phyloP scores from a whole-genome alignment of 2,797 vertebrate species.

The Chanos chanos region DNA sequence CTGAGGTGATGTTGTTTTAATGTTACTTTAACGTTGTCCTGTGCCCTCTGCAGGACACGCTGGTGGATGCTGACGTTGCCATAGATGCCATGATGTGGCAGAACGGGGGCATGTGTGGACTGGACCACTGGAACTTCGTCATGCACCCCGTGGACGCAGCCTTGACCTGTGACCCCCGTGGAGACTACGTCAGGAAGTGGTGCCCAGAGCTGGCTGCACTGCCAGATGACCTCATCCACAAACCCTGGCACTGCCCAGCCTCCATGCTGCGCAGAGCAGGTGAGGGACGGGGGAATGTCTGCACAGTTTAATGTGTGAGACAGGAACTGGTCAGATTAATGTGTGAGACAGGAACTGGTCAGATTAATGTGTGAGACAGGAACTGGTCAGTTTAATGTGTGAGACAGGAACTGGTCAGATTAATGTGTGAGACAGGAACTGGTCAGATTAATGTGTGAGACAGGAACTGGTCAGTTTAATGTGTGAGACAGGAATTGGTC shows the following conservation, averaged over 20 bases:
- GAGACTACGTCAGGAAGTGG: slow-evolving; percentile 65
- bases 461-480: too few species aligned
- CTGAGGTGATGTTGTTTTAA: too few species aligned
- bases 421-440: too few species aligned
- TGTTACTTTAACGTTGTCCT: too few species aligned
- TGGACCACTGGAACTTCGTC: slow-evolving; percentile 77
- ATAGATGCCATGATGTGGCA: slow-evolving; percentile 78
- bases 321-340: too few species aligned
- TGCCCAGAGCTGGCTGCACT: slow-evolving; percentile 67
- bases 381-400: too few species aligned
- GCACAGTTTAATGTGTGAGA: too few species aligned
- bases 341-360: too few species aligned
- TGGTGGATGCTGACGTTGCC: slow-evolving; percentile 72
- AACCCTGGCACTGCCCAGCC: slow-evolving; percentile 67
- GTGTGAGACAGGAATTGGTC: too few species aligned
- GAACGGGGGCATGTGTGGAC: slow-evolving; percentile 73
- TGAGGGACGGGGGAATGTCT: slow-evolving; percentile 48
- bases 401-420: too few species aligned
- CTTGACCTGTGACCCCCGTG: slow-evolving; percentile 68
- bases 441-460: too few species aligned
- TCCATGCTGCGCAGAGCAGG: slow-evolving; percentile 63
- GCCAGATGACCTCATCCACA: slow-evolving; percentile 69
- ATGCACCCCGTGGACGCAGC: slow-evolving; percentile 72
- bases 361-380: too few species aligned
- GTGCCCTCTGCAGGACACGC: slow-evolving; percentile 61